Percentiles rank a stretch among this genome's conserved stretches.
These are phyloP conservation scores for Ictalurus furcatus DNA, from an alignment of 2,113 vertebrate species.

Conservation along the genomic window DNA sequence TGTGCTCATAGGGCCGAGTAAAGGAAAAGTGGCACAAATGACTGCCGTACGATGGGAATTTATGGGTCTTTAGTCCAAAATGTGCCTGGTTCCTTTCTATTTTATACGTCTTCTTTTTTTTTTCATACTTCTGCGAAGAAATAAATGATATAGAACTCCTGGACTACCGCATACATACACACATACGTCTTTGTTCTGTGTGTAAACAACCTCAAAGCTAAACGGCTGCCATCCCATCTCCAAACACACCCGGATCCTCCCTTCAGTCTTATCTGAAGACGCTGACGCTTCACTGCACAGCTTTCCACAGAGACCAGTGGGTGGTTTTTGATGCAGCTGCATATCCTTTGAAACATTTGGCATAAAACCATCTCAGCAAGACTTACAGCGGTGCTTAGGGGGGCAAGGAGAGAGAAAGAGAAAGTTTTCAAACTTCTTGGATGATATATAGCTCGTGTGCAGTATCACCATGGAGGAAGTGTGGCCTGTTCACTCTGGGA, in stretches of 20 bases:
- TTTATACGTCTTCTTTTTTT: slow-evolving; percentile 22
- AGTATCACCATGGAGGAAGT: background rate
- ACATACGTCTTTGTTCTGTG: background rate
- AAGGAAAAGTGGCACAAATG: slow-evolving; percentile 48
- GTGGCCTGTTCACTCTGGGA: background rate
- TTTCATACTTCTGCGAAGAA: background rate
- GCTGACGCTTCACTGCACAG: slow-evolving; percentile 36
- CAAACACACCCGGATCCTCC: slow-evolving; percentile 39
- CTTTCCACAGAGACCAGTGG: slow-evolving; percentile 46
- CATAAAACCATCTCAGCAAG: slow-evolving; percentile 40
- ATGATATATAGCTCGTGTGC: slow-evolving; percentile 12
- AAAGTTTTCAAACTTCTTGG: slow-evolving; percentile 38
- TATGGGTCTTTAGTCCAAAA: slow-evolving; percentile 47
- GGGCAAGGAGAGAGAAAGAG: slow-evolving; percentile 39
- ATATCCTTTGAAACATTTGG: slow-evolving; percentile 48
- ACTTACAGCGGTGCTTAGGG: slow-evolving; percentile 45
- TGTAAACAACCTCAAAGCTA: slow-evolving; percentile 55
- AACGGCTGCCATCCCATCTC: slow-evolving; percentile 49
- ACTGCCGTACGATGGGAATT: slow-evolving; percentile 39
- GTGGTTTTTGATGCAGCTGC: slow-evolving; percentile 43
- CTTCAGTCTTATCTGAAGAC: slow-evolving; percentile 44
- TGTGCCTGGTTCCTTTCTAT: slow-evolving; percentile 1
- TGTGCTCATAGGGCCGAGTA: slow-evolving; percentile 22
- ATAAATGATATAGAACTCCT: background rate
- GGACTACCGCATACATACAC: background rate